Percentiles rank a stretch among this genome's conserved stretches.
phyloP scores from a whole-genome alignment of 2,888 invertebrate genomes.

The Eupeodes latifasciatus region DNA sequence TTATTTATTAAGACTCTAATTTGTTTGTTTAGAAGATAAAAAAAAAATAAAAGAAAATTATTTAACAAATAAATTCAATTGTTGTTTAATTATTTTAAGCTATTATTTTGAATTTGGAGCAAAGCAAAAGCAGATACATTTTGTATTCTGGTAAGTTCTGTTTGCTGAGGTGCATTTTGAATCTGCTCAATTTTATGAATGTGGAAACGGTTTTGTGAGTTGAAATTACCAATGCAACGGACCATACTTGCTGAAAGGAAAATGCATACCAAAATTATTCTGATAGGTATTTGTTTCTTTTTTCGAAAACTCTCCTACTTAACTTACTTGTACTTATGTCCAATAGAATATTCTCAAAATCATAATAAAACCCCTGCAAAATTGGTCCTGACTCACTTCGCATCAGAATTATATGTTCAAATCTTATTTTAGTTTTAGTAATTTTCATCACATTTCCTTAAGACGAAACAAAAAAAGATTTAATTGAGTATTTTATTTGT shows the following conservation, averaged over 20 bases:
- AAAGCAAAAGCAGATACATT: slow-evolving; percentile 81
- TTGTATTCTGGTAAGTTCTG: slow-evolving; percentile 80
- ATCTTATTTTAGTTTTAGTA: slow-evolving; percentile 79
- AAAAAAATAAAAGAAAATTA: slow-evolving; percentile 32
- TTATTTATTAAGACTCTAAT: slow-evolving; percentile 37
- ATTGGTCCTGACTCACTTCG: slow-evolving; percentile 81
- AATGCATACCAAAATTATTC: neutral
- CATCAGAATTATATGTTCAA: slow-evolving; percentile 79
- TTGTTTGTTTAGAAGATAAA: slow-evolving; percentile 45
- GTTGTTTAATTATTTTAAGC: neutral
- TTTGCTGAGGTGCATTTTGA: slow-evolving; percentile 40
- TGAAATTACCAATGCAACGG: slow-evolving; percentile 80
- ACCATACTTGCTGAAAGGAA: slow-evolving; percentile 78
- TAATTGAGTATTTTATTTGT: too few species aligned
- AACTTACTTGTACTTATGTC: slow-evolving; percentile 63
- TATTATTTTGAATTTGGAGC: slow-evolving; percentile 77
- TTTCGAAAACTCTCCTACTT: too few species aligned
- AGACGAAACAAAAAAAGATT: slow-evolving; percentile 18
- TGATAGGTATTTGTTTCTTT: too few species aligned
- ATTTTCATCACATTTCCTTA: slow-evolving; percentile 81
- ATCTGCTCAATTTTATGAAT: slow-evolving; percentile 79
- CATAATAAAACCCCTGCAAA: slow-evolving; percentile 81
- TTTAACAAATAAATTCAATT: slow-evolving; percentile 22
- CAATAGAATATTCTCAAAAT: slow-evolving; percentile 78
- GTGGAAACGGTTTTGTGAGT: slow-evolving; percentile 79